phyloP scores from a whole-genome alignment of 2,888 invertebrate species.

The Melikaiella ostensackeni region DNA sequence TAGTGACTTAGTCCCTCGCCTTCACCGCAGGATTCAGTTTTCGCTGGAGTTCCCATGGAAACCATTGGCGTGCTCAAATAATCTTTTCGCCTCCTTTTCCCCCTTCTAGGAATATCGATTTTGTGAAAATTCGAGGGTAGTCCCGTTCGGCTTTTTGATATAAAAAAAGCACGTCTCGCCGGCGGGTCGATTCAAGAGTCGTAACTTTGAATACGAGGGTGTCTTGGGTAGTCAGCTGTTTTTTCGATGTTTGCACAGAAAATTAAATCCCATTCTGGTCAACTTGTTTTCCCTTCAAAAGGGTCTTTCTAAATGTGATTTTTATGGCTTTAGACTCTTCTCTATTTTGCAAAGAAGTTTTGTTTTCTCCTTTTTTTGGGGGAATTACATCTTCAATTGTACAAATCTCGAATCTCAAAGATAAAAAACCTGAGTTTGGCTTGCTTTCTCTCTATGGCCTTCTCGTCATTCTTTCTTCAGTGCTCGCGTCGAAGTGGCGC shows the following conservation, averaged over 20 bases:
- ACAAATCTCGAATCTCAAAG: not conserved
- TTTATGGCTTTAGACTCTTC: not conserved
- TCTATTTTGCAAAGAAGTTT: not conserved
- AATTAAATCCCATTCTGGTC: not conserved
- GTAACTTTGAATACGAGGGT: constrained; percentile 4
- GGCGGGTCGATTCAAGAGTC: not conserved
- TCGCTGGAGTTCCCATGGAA: constrained; percentile 66
- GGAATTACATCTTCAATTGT: not conserved
- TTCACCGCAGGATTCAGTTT: constrained; percentile 38
- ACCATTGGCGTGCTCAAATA: constrained; percentile 59
- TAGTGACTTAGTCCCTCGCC: constrained; percentile 19
- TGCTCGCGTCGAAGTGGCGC: constrained; percentile 46
- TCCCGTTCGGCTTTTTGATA: not conserved
- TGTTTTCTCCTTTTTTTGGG: not conserved
- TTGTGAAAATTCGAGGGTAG: constrained; percentile 15
- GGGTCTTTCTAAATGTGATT: not conserved
- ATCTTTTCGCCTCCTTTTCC: not conserved
- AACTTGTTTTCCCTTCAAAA: not conserved
- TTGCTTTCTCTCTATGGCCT: constrained; percentile 24
- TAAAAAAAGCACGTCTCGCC: constrained; percentile 20
- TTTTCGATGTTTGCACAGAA: not conserved
- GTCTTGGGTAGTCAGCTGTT: constrained; percentile 13
- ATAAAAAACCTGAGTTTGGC: not conserved
- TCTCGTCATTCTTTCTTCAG: constrained; percentile 27
- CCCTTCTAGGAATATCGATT: constrained; percentile 32